These are phyloP conservation scores for Seira ritae DNA, from an alignment of 2,888 invertebrate species.

Conservation along the genomic window DNA sequence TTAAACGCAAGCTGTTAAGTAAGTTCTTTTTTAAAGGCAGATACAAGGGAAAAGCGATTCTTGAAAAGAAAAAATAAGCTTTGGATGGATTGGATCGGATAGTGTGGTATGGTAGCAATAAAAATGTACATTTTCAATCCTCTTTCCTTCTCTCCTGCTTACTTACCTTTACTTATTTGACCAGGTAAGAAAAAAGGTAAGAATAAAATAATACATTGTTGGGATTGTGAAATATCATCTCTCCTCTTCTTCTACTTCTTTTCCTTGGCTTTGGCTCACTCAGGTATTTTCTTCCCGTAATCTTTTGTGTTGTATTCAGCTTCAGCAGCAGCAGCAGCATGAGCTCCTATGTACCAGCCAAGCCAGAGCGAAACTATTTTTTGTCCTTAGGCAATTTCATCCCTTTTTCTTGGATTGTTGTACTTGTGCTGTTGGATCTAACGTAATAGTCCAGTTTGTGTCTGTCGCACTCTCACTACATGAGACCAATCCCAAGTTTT, in stretches of 20 bases:
- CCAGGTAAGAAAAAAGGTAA: background rate
- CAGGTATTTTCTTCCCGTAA: no score
- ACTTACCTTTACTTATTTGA: background rate
- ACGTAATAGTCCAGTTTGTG: background rate
- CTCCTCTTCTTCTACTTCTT: background rate
- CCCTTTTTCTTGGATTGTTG: background rate
- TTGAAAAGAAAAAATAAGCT: background rate
- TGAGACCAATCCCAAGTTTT: background rate
- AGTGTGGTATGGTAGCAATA: conserved; percentile 14
- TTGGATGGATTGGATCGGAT: background rate
- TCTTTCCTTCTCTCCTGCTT: background rate
- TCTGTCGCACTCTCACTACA: no score
- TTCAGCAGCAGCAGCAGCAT: background rate
- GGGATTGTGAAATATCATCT: background rate
- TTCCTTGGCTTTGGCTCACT: background rate
- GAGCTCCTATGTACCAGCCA: background rate
- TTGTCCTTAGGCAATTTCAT: conserved; percentile 5
- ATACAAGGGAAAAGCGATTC: background rate
- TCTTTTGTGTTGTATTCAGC: no score
- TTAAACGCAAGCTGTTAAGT: background rate
- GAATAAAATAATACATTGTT: background rate
- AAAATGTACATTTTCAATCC: background rate
- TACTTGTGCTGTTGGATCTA: background rate
- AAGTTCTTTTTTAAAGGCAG: background rate
- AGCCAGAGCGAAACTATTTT: background rate